Conservation (phyloP, 2,888 invertebrate genomes). For the Microdon myrmicae region DNA sequence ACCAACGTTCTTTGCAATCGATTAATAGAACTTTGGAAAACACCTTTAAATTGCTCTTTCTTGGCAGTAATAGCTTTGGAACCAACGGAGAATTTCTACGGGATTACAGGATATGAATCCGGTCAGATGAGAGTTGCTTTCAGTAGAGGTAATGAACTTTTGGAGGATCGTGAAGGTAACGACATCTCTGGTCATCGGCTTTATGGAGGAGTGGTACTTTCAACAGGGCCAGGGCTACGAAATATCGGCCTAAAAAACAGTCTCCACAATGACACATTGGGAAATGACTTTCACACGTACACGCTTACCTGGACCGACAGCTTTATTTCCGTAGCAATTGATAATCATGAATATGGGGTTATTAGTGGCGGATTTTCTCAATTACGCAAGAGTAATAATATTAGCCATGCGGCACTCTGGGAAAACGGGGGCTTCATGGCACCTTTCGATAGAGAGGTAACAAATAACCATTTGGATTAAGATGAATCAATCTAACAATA, state of each 20-base stretch:
- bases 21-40: no score
- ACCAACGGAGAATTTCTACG: slow-evolving; percentile 74
- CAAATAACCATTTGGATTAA: not conserved
- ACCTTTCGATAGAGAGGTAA: slow-evolving; percentile 80
- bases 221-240: slow-evolving; percentile 60
- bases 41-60: slow-evolving; percentile 1
- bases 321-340: slow-evolving; percentile 65
- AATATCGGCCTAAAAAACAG: slow-evolving; percentile 56
- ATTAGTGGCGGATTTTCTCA: slow-evolving; percentile 61
- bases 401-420: slow-evolving; percentile 70
- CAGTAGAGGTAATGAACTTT: slow-evolving; percentile 73
- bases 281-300: slow-evolving; percentile 75
- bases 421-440: slow-evolving; percentile 71
- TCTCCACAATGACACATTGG: slow-evolving; percentile 66
- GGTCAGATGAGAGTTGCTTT: slow-evolving; percentile 80
- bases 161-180: slow-evolving; percentile 55
- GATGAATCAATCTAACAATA: not conserved
- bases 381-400: slow-evolving; percentile 33
- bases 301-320: slow-evolving; percentile 73
- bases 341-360: slow-evolving; percentile 70
- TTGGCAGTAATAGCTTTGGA: slow-evolving; percentile 74
- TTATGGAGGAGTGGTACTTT: slow-evolving; percentile 60
- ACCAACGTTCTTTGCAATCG: no score
- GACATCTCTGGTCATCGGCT: slow-evolving; percentile 60
- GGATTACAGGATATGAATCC: slow-evolving; percentile 71